Conservation (phyloP, 2,797 vertebrate species). For the Mormyrus proboscirostris region DNA sequence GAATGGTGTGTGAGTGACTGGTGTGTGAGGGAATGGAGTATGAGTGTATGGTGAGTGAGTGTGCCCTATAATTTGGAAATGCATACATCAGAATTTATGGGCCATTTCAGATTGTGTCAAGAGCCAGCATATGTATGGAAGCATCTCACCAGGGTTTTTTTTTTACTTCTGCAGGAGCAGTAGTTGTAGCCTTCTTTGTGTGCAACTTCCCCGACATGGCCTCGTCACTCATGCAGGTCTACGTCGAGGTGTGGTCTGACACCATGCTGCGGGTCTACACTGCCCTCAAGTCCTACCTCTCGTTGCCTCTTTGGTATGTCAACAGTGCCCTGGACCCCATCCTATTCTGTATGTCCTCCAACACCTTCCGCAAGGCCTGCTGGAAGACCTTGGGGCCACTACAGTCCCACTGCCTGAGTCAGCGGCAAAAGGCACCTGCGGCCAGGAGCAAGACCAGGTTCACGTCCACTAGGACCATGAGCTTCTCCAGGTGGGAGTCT, state of each 20-base stretch:
- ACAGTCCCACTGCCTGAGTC: conserved; percentile 33
- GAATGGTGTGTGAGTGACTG: background rate
- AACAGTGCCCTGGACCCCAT: conserved; percentile 66
- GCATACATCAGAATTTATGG: background rate
- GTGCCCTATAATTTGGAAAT: background rate
- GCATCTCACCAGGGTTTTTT: background rate
- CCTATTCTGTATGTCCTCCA: conserved; percentile 67
- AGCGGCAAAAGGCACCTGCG: background rate
- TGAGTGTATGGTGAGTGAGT: background rate
- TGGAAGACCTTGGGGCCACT: conserved; percentile 54
- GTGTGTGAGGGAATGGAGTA: background rate
- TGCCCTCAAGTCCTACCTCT: conserved; percentile 63
- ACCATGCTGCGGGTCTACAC: conserved; percentile 57
- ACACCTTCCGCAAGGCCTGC: conserved; percentile 61
- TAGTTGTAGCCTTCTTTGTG: conserved; percentile 62
- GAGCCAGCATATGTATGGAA: background rate
- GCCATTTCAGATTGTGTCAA: background rate
- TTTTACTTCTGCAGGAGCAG: conserved; percentile 48
- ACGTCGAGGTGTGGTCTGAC: conserved; percentile 59
- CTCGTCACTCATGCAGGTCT: conserved; percentile 68
- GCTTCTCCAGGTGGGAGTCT: conserved; percentile 36
- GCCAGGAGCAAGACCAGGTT: conserved; percentile 33
- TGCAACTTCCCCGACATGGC: conserved; percentile 69
- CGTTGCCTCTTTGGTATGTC: conserved; percentile 68
- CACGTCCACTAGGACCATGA: conserved; percentile 38